These are phyloP conservation scores for Actenoides hombroni DNA, from an alignment of 2,113 vertebrate genomes.

Conservation along the genomic window DNA sequence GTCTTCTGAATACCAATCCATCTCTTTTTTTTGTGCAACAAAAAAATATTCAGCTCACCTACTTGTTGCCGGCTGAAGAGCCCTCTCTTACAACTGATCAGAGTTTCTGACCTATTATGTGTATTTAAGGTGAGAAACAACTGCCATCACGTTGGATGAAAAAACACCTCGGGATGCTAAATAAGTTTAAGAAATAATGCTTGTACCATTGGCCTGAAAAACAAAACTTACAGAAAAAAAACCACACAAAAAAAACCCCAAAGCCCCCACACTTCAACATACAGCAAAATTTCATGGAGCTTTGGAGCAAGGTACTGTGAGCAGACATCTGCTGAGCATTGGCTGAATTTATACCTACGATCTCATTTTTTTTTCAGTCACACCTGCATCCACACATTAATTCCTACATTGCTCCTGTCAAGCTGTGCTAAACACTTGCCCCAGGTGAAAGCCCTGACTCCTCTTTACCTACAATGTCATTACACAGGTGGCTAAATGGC, in stretches of 20 bases:
- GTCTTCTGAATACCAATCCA: not conserved
- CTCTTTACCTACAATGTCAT: not conserved
- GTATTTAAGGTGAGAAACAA: not conserved
- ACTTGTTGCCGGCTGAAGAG: not conserved
- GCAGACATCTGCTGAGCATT: not conserved
- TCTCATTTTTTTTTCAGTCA: accelerated
- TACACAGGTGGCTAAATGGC: not conserved
- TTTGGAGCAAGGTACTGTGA: not conserved
- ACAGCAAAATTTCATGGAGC: not conserved
- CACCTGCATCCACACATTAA: not conserved
- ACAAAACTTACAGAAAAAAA: not conserved
- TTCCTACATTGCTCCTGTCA: not conserved
- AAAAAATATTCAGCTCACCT: not conserved
- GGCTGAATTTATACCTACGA: not conserved
- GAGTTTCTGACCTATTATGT: not conserved
- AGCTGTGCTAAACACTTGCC: not conserved
- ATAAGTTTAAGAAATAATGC: not conserved
- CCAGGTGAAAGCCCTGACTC: not conserved
- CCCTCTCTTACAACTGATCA: not conserved
- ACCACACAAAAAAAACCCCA: not conserved
- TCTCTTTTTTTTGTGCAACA: not conserved
- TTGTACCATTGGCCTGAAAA: not conserved
- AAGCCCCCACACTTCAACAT: too few relatives aligned
- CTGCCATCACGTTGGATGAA: not conserved
- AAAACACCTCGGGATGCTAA: not conserved